Evolutionary conservation across 1,140 invertebrate genomes (phyloP).

Genomic region (Andrena cerasifolii): DNA sequence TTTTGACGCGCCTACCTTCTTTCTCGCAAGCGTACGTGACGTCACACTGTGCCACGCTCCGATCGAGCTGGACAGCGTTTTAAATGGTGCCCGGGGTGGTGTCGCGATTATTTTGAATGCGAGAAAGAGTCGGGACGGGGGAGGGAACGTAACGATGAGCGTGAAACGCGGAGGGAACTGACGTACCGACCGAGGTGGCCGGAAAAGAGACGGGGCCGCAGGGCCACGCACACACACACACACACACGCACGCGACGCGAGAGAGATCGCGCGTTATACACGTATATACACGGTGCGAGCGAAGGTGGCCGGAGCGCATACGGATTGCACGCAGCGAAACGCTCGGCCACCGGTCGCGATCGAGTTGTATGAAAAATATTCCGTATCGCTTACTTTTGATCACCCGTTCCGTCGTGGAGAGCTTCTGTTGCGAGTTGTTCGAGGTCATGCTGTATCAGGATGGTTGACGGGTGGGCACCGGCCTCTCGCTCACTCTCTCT

Average conservation of each 20-base stretch:
- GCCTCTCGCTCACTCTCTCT: slow-evolving; percentile 39
- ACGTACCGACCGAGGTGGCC: slow-evolving; percentile 68
- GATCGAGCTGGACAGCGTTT: background rate
- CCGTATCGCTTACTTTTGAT: slow-evolving; percentile 86
- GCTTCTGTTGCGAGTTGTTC: slow-evolving; percentile 85
- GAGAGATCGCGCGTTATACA: slow-evolving; percentile 28
- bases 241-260: slow-evolving; percentile 28
- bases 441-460: slow-evolving; percentile 82
- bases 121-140: background rate
- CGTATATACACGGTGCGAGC: background rate
- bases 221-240: slow-evolving; percentile 19
- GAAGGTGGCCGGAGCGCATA: slow-evolving; percentile 2
- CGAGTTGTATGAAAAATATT: background rate
- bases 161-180: slow-evolving; percentile 37
- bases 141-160: background rate
- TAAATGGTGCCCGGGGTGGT: background rate
- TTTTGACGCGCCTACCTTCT: slow-evolving; percentile 67
- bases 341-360: background rate
- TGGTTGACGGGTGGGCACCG: slow-evolving; percentile 70
- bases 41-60: background rate
- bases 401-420: slow-evolving; percentile 88
- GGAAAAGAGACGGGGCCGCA: slow-evolving; percentile 55
- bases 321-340: background rate
- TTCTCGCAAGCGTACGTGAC: background rate
- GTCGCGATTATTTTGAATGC: background rate